Conservation (phyloP, 2,888 invertebrate genomes). For the Hydrotaea diabolus region DNA sequence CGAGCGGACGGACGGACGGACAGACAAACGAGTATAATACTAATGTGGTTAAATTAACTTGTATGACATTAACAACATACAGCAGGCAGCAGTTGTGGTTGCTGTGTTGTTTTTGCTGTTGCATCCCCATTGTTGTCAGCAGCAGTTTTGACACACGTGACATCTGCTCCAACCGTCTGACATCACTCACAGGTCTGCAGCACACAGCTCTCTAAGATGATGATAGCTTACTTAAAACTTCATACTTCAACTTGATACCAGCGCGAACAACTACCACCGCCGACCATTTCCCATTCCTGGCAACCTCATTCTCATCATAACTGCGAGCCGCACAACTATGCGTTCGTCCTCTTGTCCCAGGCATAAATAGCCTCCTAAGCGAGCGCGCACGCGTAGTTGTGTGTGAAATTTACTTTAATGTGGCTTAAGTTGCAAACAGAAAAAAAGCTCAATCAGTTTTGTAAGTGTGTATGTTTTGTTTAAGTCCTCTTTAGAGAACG, state of each 20-base stretch:
- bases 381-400: not conserved
- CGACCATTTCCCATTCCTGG: not conserved
- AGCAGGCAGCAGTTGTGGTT: conserved; percentile 46
- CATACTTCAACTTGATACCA: conserved; percentile 30
- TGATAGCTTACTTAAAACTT: conserved; percentile 78
- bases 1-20: not conserved
- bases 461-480: conserved; percentile 46
- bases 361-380: conserved; percentile 42
- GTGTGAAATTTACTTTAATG: conserved; percentile 65
- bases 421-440: conserved; percentile 54
- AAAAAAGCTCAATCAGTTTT: conserved; percentile 63
- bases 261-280: conserved; percentile 7
- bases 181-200: conserved; percentile 58
- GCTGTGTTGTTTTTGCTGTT: conserved; percentile 21
- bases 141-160: conserved; percentile 70
- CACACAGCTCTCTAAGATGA: conserved; percentile 66
- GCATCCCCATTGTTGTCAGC: conserved; percentile 56
- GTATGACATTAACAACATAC: conserved; percentile 56
- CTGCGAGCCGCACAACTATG: conserved; percentile 23
- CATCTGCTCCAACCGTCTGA: conserved; percentile 68
- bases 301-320: conserved; percentile 27
- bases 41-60: conserved; percentile 67
- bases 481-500: conserved; percentile 58
- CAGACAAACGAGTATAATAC: conserved; percentile 41
- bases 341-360: not conserved